These are phyloP conservation scores for Tiliacea aurago DNA, from an alignment of 2,888 invertebrate genomes.

Conservation along the genomic window DNA sequence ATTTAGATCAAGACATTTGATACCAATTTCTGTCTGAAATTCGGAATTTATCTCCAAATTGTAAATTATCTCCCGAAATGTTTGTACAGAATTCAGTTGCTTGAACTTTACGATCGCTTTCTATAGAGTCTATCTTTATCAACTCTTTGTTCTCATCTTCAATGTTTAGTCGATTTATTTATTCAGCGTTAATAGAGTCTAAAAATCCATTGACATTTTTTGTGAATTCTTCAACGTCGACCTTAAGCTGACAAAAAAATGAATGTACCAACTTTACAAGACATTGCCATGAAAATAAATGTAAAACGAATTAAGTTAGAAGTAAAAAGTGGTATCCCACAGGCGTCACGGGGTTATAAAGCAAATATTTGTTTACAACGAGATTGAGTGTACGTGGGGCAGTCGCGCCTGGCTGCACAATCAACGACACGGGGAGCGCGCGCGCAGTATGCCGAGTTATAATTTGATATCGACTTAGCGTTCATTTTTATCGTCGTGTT, in stretches of 20 bases:
- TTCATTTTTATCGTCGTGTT: conserved; percentile 70
- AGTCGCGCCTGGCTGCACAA: conserved; percentile 73
- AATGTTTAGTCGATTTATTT: conserved; percentile 45
- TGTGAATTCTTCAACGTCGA: conserved; percentile 40
- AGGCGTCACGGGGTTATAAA: conserved; percentile 69
- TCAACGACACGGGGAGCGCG: conserved; percentile 58
- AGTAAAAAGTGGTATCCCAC: conserved; percentile 70
- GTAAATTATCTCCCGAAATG: conserved; percentile 36
- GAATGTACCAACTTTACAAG: conserved; percentile 47
- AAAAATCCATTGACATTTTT: conserved; percentile 47
- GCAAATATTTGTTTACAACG: conserved; percentile 83
- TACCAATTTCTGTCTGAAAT: conserved; percentile 18
- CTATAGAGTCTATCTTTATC: conserved; percentile 29
- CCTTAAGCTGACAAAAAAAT: conserved; percentile 49
- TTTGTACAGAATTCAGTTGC: conserved; percentile 24
- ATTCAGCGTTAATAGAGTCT: conserved; percentile 53
- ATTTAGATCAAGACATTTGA: conserved; percentile 31
- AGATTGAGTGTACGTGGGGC: conserved; percentile 78
- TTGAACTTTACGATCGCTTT: conserved; percentile 34
- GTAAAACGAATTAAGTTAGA: conserved; percentile 63
- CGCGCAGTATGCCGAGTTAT: conserved; percentile 75
- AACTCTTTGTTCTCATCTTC: conserved; percentile 42
- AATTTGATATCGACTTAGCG: conserved; percentile 70
- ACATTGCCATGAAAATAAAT: conserved; percentile 68
- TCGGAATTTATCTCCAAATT: conserved; percentile 36